Conservation (phyloP, 2,113 vertebrate genomes). For the Pseudonaja textilis region DNA sequence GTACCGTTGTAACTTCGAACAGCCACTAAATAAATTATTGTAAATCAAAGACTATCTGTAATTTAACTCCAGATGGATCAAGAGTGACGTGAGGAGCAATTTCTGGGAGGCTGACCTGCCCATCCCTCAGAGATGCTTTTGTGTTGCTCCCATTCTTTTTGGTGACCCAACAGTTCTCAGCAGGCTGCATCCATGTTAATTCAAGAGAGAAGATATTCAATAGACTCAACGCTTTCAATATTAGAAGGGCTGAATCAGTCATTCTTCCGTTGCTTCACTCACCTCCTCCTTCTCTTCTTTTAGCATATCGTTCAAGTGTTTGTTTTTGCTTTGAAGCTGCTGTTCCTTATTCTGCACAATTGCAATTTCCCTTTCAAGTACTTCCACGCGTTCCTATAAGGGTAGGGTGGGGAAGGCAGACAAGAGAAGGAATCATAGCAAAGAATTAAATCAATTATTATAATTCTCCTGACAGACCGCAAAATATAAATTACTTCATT, state of each 20-base stretch:
- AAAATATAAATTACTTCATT: neutral
- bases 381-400: neutral
- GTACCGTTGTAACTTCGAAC: no score
- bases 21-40: no score
- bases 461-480: neutral
- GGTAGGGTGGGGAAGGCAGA: no score
- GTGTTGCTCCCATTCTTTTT: neutral
- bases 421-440: no score
- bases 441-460: neutral
- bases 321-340: slow-evolving; percentile 1
- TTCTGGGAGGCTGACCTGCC: neutral
- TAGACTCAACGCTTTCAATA: neutral
- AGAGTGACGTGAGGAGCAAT: neutral
- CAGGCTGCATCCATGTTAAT: neutral
- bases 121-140: neutral
- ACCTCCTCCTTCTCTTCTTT: slow-evolving; percentile 9
- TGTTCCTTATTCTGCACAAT: neutral
- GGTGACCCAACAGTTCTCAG: neutral
- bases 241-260: neutral
- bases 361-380: slow-evolving; percentile 4
- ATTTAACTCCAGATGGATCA: neutral
- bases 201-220: neutral
- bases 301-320: neutral
- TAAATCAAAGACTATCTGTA: neutral
- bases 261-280: neutral